Percentiles rank a stretch among this genome's conserved stretches.
Evolutionary conservation across 2,797 vertebrate genomes (phyloP).

Genomic region (Crenuchus spilurus): DNA sequence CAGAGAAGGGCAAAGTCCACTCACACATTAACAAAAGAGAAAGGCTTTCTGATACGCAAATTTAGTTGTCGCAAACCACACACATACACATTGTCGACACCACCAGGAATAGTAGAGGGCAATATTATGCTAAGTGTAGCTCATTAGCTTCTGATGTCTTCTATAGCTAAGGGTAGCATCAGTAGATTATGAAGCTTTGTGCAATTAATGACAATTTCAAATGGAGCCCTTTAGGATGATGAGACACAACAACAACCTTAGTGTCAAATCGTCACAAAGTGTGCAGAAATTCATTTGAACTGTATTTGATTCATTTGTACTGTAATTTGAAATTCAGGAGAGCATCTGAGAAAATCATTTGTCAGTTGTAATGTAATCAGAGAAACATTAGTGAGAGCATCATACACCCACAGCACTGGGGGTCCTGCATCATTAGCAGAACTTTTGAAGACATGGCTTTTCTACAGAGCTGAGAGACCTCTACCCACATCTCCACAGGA

Average conservation of each 20-base stretch:
- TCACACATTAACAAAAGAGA: too few species aligned
- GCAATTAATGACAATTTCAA: conserved; percentile 45
- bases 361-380: conserved; percentile 29
- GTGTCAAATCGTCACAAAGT: conserved; percentile 62
- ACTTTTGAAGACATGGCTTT: conserved; percentile 27
- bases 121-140: too few species aligned
- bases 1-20: too few species aligned
- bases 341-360: conserved; percentile 43
- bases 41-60: too few species aligned
- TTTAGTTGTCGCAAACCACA: too few species aligned
- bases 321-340: neutral
- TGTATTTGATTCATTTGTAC: conserved; percentile 17
- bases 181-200: conserved; percentile 34
- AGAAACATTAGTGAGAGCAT: neutral
- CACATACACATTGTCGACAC: too few species aligned
- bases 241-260: conserved; percentile 65
- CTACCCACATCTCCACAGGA: conserved; percentile 22
- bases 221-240: conserved; percentile 62
- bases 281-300: conserved; percentile 43
- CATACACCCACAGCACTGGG: neutral
- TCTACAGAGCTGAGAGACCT: conserved; percentile 16
- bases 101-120: too few species aligned
- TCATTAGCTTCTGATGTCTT: too few species aligned
- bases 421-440: conserved; percentile 37
- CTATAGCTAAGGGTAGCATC: conserved; percentile 17